These are phyloP conservation scores for Steatocranus sp. DNA, from an alignment of 2,797 vertebrate genomes.

Conservation along the genomic window DNA sequence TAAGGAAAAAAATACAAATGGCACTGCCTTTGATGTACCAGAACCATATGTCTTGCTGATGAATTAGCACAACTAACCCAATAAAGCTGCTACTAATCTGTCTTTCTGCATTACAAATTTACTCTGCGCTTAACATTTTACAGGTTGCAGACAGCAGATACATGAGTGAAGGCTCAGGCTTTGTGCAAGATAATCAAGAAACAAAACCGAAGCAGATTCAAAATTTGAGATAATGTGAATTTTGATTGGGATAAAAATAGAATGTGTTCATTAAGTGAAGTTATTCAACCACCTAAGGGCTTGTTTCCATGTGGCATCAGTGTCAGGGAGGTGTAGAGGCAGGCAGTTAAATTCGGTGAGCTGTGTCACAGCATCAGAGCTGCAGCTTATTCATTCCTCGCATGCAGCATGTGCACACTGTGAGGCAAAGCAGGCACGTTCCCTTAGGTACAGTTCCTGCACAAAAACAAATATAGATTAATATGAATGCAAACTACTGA, in stretches of 20 bases:
- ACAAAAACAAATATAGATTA: slow-evolving; percentile 20
- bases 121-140: slow-evolving; percentile 17
- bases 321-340: slow-evolving; percentile 13
- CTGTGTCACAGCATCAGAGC: slow-evolving; percentile 48
- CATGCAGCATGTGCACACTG: slow-evolving; percentile 4
- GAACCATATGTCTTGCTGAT: neutral
- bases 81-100: slow-evolving; percentile 10
- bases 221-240: neutral
- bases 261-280: neutral
- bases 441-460: neutral
- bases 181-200: neutral
- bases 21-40: neutral
- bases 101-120: slow-evolving; percentile 16
- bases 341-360: slow-evolving; percentile 51
- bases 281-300: neutral
- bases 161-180: neutral
- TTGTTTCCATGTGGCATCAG: neutral
- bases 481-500: neutral
- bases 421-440: neutral
- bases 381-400: slow-evolving; percentile 41
- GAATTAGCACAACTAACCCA: slow-evolving; percentile 12
- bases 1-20: slow-evolving; percentile 6
- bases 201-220: neutral
- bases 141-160: neutral
- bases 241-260: neutral